phyloP scores from a whole-genome alignment of 53 echinoderm and acorn worm genomes.

The Luidia sarsii region DNA sequence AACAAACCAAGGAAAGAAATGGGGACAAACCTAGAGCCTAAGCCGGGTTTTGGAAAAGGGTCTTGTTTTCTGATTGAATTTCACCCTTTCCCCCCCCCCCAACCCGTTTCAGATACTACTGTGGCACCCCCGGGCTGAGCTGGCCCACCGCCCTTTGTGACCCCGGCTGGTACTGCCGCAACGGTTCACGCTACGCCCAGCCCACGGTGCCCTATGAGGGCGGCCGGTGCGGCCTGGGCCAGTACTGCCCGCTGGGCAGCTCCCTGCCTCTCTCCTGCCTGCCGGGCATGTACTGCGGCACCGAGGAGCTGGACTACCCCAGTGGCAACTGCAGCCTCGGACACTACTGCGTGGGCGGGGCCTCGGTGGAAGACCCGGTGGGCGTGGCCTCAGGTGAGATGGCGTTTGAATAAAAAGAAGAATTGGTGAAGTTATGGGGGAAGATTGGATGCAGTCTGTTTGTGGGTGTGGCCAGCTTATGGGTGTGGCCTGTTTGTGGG shows the following conservation, averaged over 20 bases:
- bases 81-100: too few relatives aligned
- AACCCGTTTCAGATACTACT: conserved; percentile 60
- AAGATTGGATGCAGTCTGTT: not conserved
- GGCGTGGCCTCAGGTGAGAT: conserved; percentile 71
- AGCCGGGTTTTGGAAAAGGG: too few relatives aligned
- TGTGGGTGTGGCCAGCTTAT: too few relatives aligned
- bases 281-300: conserved; percentile 92
- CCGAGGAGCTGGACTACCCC: conserved; percentile 70
- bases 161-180: conserved; percentile 95
- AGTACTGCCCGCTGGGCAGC: conserved; percentile 87
- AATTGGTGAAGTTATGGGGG: not conserved
- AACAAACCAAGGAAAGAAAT: too few relatives aligned
- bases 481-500: too few relatives aligned
- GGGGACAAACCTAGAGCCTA: too few relatives aligned
- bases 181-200: conserved; percentile 86
- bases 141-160: conserved; percentile 88
- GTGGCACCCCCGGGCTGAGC: conserved; percentile 81
- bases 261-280: conserved; percentile 75
- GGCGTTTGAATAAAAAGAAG: not conserved
- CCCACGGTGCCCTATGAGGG: conserved; percentile 69
- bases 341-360: conserved; percentile 80
- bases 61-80: too few relatives aligned
- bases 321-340: conserved; percentile 85
- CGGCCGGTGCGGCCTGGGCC: conserved; percentile 74
- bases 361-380: conserved; percentile 64